Evolutionary conservation across 2,888 invertebrate species (phyloP).

Genomic region (Drosophila affinis): DNA sequence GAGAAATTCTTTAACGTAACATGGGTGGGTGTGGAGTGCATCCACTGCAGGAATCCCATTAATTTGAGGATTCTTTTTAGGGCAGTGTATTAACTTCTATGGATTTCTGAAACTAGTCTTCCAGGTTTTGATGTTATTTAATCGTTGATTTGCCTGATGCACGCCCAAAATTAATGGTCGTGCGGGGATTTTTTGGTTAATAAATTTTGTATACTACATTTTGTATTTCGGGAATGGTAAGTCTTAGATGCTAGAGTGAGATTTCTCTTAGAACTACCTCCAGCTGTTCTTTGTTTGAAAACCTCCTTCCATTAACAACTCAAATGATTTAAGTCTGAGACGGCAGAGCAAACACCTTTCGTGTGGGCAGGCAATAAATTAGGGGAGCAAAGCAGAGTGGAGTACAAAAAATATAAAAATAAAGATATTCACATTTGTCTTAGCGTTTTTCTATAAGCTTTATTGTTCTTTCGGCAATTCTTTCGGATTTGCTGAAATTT

Average conservation of each 20-base stretch:
- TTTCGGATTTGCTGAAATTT: neutral
- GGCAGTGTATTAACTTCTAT: slow-evolving; percentile 10
- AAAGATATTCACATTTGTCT: slow-evolving; percentile 32
- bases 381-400: slow-evolving; percentile 3
- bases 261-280: neutral
- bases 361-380: slow-evolving; percentile 52
- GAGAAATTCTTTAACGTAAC: too few species aligned
- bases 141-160: slow-evolving; percentile 2
- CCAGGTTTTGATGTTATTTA: neutral
- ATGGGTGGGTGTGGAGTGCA: too few species aligned
- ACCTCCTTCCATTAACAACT: slow-evolving; percentile 33
- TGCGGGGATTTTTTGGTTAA: slow-evolving; percentile 12
- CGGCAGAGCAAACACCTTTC: slow-evolving; percentile 47
- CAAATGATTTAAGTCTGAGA: slow-evolving; percentile 36
- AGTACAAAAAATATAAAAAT: slow-evolving; percentile 1
- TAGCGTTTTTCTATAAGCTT: slow-evolving; percentile 20
- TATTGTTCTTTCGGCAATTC: slow-evolving; percentile 5
- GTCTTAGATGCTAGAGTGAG: neutral
- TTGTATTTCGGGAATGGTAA: neutral
- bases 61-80: neutral
- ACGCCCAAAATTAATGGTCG: neutral
- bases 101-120: neutral
- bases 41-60: too few species aligned
- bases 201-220: neutral
- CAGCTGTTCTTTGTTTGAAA: neutral